These are phyloP conservation scores for Prenolepis imparis DNA, from an alignment of 2,888 invertebrate species.

Conservation along the genomic window DNA sequence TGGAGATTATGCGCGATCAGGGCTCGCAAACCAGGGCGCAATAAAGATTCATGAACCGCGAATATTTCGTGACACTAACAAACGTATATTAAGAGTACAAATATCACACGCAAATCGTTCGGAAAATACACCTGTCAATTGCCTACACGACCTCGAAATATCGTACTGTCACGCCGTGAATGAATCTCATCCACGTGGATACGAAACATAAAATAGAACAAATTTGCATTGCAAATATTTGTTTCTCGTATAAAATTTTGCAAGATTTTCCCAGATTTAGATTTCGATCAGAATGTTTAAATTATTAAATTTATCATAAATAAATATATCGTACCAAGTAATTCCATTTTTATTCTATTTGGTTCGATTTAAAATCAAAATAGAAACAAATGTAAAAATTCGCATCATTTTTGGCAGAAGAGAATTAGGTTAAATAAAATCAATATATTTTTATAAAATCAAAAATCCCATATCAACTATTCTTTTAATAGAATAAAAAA, in stretches of 20 bases:
- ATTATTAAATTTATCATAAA: background rate
- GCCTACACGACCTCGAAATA: slow-evolving; percentile 26
- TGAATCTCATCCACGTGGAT: background rate
- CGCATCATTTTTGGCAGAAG: background rate
- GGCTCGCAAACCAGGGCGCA: slow-evolving; percentile 51
- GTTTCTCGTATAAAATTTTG: background rate
- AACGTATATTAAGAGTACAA: slow-evolving; percentile 41
- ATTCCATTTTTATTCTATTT: background rate
- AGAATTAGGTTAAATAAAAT: background rate
- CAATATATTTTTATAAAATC: background rate
- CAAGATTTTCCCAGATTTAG: background rate
- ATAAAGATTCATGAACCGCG: slow-evolving; percentile 68
- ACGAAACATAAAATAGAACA: slow-evolving; percentile 3
- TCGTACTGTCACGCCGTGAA: background rate
- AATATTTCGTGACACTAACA: slow-evolving; percentile 51
- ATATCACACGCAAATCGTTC: background rate
- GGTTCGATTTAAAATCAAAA: background rate
- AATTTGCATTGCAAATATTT: background rate
- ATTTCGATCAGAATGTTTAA: background rate
- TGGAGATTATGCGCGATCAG: slow-evolving; percentile 37
- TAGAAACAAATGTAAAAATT: background rate
- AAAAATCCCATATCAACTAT: background rate
- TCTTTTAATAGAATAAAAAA: background rate
- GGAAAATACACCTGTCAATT: slow-evolving; percentile 19
- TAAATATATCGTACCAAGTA: background rate